A percentile compares a stretch with the other conserved stretches of the same genome.
These are phyloP conservation scores for Clarias batrachus DNA, from an alignment of 2,113 vertebrate species.

Conservation along the genomic window DNA sequence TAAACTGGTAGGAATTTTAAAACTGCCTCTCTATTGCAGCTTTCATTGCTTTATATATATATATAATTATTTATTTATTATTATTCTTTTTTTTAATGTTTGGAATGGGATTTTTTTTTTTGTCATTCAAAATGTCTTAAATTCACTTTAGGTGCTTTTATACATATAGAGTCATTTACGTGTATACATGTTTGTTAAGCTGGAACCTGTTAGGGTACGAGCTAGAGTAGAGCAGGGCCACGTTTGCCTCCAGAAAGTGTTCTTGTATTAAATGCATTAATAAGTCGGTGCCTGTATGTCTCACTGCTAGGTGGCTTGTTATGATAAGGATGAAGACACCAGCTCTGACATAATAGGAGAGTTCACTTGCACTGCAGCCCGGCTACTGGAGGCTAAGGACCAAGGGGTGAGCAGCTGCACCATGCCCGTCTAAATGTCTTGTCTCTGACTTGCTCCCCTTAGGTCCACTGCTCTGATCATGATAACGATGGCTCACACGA, in stretches of 20 bases:
- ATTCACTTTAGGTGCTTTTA: not conserved
- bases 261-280: not conserved
- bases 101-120: not conserved
- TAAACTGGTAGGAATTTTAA: not conserved
- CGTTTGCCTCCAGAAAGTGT: not conserved
- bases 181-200: not conserved
- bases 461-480: slow-evolving; percentile 86
- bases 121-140: not conserved
- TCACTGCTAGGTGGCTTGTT: slow-evolving; percentile 60
- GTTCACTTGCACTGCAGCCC: slow-evolving; percentile 42
- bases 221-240: too few relatives aligned
- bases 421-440: not conserved
- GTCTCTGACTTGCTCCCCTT: slow-evolving; percentile 31
- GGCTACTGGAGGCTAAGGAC: slow-evolving; percentile 56
- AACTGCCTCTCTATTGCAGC: not conserved
- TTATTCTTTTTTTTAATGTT: not conserved
- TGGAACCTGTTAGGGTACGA: not conserved
- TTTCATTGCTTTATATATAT: too few relatives aligned
- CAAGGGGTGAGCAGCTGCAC: slow-evolving; percentile 49
- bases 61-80: too few relatives aligned
- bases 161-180: not conserved
- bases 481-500: slow-evolving; percentile 89
- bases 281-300: slow-evolving; percentile 41
- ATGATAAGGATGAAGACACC: slow-evolving; percentile 57
- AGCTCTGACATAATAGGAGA: slow-evolving; percentile 58